Percentiles rank a stretch among this genome's conserved stretches.
Conservation (phyloP, 2,797 vertebrate genomes). For the Platalea minor region DNA sequence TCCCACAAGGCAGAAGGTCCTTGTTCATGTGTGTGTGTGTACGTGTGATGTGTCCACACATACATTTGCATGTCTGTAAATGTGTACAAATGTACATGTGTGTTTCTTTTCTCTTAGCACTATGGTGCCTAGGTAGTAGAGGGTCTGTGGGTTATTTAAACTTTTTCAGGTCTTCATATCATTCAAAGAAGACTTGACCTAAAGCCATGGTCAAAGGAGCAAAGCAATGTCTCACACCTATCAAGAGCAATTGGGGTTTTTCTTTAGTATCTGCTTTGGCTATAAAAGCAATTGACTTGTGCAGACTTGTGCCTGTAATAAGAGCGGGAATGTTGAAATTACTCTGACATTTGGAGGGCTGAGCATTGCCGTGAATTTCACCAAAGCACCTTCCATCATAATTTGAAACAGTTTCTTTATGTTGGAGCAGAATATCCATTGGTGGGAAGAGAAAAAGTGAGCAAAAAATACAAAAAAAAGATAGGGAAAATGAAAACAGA, state of each 20-base stretch:
- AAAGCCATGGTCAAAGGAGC: background rate
- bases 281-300: background rate
- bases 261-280: background rate
- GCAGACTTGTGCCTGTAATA: background rate
- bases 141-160: background rate
- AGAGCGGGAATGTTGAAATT: background rate
- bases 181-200: background rate
- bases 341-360: background rate
- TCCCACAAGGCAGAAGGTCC: background rate
- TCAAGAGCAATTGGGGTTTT: background rate
- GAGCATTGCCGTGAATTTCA: background rate
- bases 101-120: background rate
- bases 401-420: background rate
- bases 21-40: accelerated
- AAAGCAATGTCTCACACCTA: background rate
- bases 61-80: accelerated
- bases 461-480: background rate
- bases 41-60: accelerated
- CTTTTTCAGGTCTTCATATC: background rate
- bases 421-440: background rate
- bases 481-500: background rate
- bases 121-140: background rate
- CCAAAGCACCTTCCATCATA: background rate
- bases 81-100: background rate
- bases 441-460: background rate